These are phyloP conservation scores for Crematogaster levior DNA, from an alignment of 2,888 invertebrate species.

Conservation along the genomic window DNA sequence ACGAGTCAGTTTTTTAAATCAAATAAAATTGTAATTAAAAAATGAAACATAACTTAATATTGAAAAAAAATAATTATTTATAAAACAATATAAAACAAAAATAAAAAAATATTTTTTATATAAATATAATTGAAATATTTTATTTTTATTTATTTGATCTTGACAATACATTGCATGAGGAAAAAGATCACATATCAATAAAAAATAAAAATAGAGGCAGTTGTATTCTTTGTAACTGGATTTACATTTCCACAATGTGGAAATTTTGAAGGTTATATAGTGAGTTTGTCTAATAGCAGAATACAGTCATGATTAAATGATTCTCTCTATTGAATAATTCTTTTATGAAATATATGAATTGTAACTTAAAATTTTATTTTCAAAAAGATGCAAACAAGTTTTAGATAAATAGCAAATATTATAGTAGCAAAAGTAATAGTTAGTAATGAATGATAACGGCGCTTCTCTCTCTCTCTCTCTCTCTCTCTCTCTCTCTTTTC, in stretches of 20 bases:
- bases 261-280: neutral
- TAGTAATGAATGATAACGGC: neutral
- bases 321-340: neutral
- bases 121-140: too few relatives aligned
- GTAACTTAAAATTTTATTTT: neutral
- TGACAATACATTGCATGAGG: neutral
- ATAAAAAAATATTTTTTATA: neutral
- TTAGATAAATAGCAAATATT: neutral
- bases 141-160: neutral
- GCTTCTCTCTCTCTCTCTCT: neutral
- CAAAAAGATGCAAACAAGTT: neutral
- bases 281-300: conserved; percentile 11
- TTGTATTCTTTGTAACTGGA: neutral
- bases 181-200: neutral
- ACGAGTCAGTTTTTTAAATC: too few relatives aligned
- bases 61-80: neutral
- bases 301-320: neutral
- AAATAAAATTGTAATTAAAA: too few relatives aligned
- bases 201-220: neutral
- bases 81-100: neutral
- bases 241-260: neutral
- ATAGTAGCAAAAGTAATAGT: neutral
- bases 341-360: neutral
- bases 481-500: too few relatives aligned
- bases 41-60: too few relatives aligned